A percentile compares a stretch with the other conserved stretches of the same genome.
Conservation (phyloP, 2,797 vertebrate species). For the Danio kyathit region DNA sequence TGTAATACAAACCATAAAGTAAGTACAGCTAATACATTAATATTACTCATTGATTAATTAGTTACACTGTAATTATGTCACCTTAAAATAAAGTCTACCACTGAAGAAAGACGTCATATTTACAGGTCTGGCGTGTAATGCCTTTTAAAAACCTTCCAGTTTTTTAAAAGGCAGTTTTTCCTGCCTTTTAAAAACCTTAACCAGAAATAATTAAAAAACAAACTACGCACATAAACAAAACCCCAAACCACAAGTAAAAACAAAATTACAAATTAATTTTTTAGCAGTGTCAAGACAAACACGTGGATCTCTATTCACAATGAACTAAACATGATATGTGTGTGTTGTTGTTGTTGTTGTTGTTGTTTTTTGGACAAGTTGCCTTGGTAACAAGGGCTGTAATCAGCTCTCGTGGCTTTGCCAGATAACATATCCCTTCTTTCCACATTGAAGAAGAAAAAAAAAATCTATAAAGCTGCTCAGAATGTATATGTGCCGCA, state of each 20-base stretch:
- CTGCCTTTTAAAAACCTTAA: neutral
- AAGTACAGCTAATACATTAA: too few species aligned
- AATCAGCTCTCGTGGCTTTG: slow-evolving; percentile 3
- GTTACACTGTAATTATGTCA: too few species aligned
- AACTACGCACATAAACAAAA: neutral
- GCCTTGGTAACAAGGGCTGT: slow-evolving; percentile 11
- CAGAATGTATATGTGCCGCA: neutral
- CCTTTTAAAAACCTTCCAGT: neutral
- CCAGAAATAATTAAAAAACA: neutral
- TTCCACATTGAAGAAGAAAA: slow-evolving; percentile 6
- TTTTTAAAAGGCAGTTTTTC: too few species aligned
- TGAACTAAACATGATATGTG: neutral
- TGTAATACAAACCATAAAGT: too few species aligned
- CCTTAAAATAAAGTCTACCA: too few species aligned
- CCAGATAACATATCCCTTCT: slow-evolving; percentile 12
- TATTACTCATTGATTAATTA: too few species aligned
- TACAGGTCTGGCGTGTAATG: neutral
- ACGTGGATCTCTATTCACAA: neutral
- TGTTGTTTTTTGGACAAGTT: neutral
- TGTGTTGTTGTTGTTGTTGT: too few species aligned
- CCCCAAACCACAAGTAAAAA: neutral
- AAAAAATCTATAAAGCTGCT: slow-evolving; percentile 7
- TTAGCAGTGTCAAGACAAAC: neutral
- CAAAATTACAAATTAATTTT: neutral
- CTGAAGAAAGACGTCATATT: too few species aligned